These are phyloP conservation scores for Smutsia gigantea DNA, from an alignment of 2,797 vertebrate species.

Conservation along the genomic window DNA sequence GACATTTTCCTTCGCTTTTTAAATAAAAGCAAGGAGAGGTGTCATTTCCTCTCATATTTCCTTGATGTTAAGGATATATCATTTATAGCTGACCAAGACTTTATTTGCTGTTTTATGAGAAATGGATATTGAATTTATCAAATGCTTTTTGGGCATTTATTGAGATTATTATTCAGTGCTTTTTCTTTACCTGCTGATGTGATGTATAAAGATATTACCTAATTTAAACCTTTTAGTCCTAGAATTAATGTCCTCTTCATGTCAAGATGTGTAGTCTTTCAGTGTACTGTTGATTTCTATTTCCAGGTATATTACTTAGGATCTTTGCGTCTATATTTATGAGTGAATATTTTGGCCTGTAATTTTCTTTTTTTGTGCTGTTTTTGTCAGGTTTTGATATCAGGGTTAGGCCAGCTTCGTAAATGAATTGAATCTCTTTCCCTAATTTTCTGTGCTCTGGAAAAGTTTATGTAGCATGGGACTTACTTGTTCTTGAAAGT, in stretches of 20 bases:
- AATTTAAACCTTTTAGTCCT: not conserved
- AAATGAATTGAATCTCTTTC: constrained; percentile 52
- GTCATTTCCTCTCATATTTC: not conserved
- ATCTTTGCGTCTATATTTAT: constrained; percentile 30
- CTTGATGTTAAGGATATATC: not conserved
- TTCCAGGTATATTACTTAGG: constrained; percentile 22
- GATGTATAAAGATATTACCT: not conserved
- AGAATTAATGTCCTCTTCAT: constrained; percentile 13
- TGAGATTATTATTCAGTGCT: constrained; percentile 33
- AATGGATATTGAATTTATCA: constrained; percentile 24
- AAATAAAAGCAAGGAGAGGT: not conserved
- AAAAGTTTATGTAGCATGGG: constrained; percentile 44
- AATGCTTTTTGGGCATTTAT: not conserved
- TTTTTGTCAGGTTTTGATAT: constrained; percentile 51
- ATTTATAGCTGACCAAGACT: not conserved
- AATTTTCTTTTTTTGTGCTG: constrained; percentile 48
- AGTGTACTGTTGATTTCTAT: not conserved
- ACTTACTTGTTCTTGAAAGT: constrained; percentile 48
- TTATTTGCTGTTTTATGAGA: constrained; percentile 1
- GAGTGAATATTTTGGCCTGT: constrained; percentile 36
- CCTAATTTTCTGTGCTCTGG: constrained; percentile 58
- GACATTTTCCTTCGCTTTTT: constrained; percentile 26
- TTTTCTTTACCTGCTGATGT: not conserved
- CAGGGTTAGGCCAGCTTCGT: constrained; percentile 34
- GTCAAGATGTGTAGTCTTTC: not conserved